Percentiles rank a stretch among this genome's conserved stretches.
Conservation (phyloP, 2,888 invertebrate genomes). For the Drosophila planitibia region DNA sequence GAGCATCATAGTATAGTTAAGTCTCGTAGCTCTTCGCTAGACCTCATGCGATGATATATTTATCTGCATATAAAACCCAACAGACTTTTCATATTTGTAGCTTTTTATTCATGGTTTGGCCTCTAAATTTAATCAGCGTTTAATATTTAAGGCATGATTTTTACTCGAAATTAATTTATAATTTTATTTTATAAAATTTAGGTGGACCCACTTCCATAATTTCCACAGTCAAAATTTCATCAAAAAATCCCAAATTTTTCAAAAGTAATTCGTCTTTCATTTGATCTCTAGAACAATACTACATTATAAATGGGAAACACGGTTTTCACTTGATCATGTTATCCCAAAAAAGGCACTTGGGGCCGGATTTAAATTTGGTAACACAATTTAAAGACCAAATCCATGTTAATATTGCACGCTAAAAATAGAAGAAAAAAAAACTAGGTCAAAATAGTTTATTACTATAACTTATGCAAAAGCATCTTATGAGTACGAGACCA, state of each 20-base stretch:
- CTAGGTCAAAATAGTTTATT: neutral
- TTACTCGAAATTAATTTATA: neutral
- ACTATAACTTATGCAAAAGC: neutral
- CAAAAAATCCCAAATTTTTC: neutral
- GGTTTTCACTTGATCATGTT: neutral
- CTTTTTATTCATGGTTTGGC: neutral
- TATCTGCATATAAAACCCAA: neutral
- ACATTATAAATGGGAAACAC: neutral
- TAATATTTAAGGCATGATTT: neutral
- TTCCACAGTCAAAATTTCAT: neutral
- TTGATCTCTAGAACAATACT: neutral
- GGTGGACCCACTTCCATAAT: neutral
- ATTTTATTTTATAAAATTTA: neutral
- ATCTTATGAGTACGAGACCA: neutral
- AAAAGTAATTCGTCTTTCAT: neutral
- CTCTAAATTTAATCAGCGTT: neutral
- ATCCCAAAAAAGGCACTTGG: neutral
- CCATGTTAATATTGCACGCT: neutral
- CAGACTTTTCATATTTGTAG: neutral
- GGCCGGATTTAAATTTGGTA: neutral
- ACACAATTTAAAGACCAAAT: neutral
- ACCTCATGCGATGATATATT: neutral
- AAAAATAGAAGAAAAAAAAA: neutral
- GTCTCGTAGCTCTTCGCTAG: neutral
- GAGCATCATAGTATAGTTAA: neutral